Conservation (phyloP, 2,888 invertebrate genomes). For the Pandemis heparana region DNA sequence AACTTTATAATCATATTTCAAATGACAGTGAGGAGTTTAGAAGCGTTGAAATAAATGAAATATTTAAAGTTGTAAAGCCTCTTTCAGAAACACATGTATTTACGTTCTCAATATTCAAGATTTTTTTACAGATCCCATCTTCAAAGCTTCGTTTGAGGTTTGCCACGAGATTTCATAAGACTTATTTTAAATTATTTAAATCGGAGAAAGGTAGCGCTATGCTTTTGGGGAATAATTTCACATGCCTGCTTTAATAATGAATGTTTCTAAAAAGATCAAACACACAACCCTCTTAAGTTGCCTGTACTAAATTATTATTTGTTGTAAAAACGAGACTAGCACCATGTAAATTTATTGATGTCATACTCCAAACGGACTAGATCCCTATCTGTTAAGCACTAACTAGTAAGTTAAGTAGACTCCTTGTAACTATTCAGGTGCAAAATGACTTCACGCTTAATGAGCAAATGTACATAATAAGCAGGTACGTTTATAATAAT, state of each 20-base stretch:
- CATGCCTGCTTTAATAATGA: conserved; percentile 2
- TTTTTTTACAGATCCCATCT: not conserved
- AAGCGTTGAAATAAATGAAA: not conserved
- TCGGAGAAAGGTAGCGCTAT: not conserved
- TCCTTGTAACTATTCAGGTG: conserved; percentile 27
- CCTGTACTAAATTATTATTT: not conserved
- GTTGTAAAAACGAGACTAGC: not conserved
- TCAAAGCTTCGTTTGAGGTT: not conserved
- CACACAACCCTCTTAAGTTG: not conserved
- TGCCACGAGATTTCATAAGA: not conserved
- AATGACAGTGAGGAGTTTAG: not conserved
- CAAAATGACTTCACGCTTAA: conserved; percentile 31
- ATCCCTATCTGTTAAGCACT: conserved; percentile 17
- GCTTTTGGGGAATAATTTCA: conserved; percentile 4
- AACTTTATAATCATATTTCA: not conserved
- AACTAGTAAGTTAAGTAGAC: conserved; percentile 22
- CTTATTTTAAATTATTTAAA: conserved; percentile 6
- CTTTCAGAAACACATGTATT: not conserved
- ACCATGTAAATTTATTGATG: conserved; percentile 18
- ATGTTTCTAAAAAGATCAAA: not conserved
- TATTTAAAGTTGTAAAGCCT: not conserved
- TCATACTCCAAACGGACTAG: conserved; percentile 20
- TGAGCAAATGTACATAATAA: conserved; percentile 35
- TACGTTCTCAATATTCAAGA: not conserved
- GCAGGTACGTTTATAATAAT: not conserved